These are phyloP conservation scores for Triops longicaudatus DNA, from an alignment of 1,140 invertebrate genomes.

Conservation along the genomic window DNA sequence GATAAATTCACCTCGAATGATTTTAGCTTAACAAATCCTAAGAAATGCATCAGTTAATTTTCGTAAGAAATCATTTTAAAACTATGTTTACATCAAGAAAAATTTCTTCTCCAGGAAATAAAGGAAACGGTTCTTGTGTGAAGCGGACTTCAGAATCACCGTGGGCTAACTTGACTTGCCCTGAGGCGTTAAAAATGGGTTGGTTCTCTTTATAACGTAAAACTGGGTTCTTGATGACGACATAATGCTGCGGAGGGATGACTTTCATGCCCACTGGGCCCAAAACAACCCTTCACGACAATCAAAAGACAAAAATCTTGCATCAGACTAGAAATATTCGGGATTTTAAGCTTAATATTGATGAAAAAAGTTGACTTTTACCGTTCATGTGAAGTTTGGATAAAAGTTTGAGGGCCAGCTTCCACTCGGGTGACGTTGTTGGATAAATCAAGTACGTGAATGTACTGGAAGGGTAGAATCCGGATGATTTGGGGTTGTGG, in stretches of 20 bases:
- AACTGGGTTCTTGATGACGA: slow-evolving; percentile 45
- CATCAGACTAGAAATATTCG: no score
- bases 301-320: background rate
- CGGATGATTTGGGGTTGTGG: slow-evolving; percentile 30
- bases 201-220: slow-evolving; percentile 37
- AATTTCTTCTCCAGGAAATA: slow-evolving; percentile 46
- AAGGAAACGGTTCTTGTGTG: slow-evolving; percentile 47
- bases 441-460: slow-evolving; percentile 48
- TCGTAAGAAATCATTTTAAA: no score
- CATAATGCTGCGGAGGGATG: slow-evolving; percentile 46
- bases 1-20: no score
- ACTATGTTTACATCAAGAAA: slow-evolving; percentile 35
- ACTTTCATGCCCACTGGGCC: slow-evolving; percentile 44
- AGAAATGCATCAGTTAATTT: no score
- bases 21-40: no score
- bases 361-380: background rate
- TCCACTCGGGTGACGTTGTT: slow-evolving; percentile 46
- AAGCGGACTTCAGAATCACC: slow-evolving; percentile 46
- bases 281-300: slow-evolving; percentile 22
- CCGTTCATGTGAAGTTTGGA: slow-evolving; percentile 46
- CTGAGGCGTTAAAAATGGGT: slow-evolving; percentile 38
- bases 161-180: slow-evolving; percentile 42
- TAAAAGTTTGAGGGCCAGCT: slow-evolving; percentile 45
- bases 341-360: no score
- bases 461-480: slow-evolving; percentile 44